phyloP scores from a whole-genome alignment of 2,797 vertebrate species.

The Scarus forsteni region DNA sequence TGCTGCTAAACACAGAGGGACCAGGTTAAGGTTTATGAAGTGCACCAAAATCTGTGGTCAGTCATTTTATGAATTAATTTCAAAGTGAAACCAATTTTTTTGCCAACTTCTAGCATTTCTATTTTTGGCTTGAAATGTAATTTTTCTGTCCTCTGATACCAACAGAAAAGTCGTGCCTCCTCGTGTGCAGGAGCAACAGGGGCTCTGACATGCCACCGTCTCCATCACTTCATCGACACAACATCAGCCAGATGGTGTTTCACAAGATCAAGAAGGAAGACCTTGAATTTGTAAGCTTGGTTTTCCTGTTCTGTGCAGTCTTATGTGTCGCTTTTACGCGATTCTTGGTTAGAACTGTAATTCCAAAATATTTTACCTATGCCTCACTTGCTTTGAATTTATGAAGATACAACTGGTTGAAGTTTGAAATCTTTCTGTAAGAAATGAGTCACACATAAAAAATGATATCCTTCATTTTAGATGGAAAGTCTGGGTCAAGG shows the following conservation, averaged over 20 bases:
- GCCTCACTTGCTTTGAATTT: background rate
- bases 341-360: background rate
- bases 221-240: constrained; percentile 89
- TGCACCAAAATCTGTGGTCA: too few relatives aligned
- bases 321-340: background rate
- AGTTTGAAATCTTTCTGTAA: background rate
- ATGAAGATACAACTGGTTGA: background rate
- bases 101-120: background rate
- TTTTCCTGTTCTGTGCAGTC: constrained; percentile 10
- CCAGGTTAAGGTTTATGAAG: too few relatives aligned
- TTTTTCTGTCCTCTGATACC: constrained; percentile 3
- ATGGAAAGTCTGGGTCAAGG: constrained; percentile 95
- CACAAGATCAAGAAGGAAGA: constrained; percentile 98
- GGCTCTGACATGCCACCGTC: constrained; percentile 88
- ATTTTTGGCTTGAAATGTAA: too few relatives aligned
- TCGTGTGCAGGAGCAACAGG: constrained; percentile 93
- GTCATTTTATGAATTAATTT: too few relatives aligned
- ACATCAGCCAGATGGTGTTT: constrained; percentile 98
- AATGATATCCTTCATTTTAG: constrained; percentile 69
- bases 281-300: constrained; percentile 90
- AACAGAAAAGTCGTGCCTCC: constrained; percentile 94
- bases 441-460: background rate
- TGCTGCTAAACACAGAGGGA: too few relatives aligned
- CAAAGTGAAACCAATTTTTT: background rate
- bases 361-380: background rate